Base-by-base conservation (phyloP, 2,888 invertebrate species). In the Glaucopsyche alexis region DNA sequence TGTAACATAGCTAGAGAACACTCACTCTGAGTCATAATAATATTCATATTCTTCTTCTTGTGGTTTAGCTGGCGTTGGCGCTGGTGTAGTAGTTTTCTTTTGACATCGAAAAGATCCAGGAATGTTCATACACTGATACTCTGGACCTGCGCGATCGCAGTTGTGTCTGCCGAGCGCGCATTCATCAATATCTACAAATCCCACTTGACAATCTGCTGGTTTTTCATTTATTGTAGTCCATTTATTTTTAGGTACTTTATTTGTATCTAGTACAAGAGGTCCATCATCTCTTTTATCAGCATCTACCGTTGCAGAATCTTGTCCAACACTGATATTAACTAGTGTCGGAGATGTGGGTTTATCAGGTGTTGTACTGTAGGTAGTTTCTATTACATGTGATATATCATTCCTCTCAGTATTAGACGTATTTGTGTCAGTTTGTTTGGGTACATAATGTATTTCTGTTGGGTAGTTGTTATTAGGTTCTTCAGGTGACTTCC, bases 91-190 rank as follows among this genome's bases (percentile, higher is more conserved):
- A 0, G 6, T 88, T 84, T 84, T 93, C 76, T 84, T 93, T 75
- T 95, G 95, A 83, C 98, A 98, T n/a, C 97, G 94, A 87, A 97
- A 98, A 0, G 97, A 97, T 0, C 99, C 99, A n/a, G 96, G 94
- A 0, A 96, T 96, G 82, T 99, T 99, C 75, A 95, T 94, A 82
- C 99, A 99, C 52, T 95, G 94, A 84, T 96, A 98, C 45, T 96
- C 95, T 0, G 94, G 85, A 0, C 96, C 96, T 71, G 96, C 94
- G 78, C 94, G 93, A 40, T 94, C 93, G 81, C 98, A 98, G 81
- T 96, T 96, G 81, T 97, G 95, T 0, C 95, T 96, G 0, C 96
- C 96, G 0, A 98, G 86, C 0, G 92, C 86, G 82, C 99, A 99
- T 85, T 99, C 99, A 84, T 99, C 97, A 78, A 98, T 97, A 85